A percentile compares a stretch with the other conserved stretches of the same genome.
Evolutionary conservation across 2,113 vertebrate genomes (phyloP).

Genomic region (Motacilla alba): DNA sequence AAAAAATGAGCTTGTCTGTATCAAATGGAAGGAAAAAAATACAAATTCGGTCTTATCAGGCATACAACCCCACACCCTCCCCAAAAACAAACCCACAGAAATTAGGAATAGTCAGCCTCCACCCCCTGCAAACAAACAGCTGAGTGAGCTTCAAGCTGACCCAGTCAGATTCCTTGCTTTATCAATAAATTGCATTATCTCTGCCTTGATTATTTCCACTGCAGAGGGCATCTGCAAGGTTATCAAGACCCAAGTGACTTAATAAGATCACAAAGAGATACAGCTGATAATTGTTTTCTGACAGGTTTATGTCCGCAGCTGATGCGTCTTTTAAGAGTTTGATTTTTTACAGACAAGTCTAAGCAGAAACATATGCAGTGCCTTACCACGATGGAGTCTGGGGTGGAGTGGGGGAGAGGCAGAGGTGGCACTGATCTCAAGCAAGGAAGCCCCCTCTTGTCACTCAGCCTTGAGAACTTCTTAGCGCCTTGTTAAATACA

Average conservation of each 20-base stretch:
- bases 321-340: background rate
- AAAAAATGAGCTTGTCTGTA: background rate
- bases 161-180: background rate
- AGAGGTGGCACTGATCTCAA: background rate
- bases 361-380: slow-evolving; percentile 18
- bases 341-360: slow-evolving; percentile 8
- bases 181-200: slow-evolving; percentile 47
- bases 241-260: background rate
- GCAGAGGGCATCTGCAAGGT: slow-evolving; percentile 18
- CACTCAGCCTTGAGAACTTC: background rate
- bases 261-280: background rate
- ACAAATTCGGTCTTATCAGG: background rate
- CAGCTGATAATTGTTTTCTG: slow-evolving; percentile 4
- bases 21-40: background rate
- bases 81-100: background rate
- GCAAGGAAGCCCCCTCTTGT: background rate
- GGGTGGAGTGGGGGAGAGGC: background rate
- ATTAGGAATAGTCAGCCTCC: background rate
- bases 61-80: fast-evolving
- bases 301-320: background rate
- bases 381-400: background rate
- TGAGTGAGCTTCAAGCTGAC: background rate
- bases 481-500: background rate
- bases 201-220: slow-evolving; percentile 1
- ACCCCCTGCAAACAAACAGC: background rate